These are phyloP conservation scores for Leucophenga varia DNA, from an alignment of 1,140 invertebrate genomes.

Conservation along the genomic window DNA sequence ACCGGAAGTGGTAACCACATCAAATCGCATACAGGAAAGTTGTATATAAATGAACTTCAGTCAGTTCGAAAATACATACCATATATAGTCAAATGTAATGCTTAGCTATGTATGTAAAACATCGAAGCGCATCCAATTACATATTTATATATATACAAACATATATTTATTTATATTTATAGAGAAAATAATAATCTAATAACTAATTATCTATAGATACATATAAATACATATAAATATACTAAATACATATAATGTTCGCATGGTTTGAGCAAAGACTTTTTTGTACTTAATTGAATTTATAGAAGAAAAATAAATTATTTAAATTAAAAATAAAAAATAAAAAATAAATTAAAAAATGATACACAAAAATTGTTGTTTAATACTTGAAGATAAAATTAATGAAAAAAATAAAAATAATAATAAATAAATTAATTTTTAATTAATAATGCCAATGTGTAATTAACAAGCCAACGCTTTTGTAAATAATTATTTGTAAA, in stretches of 20 bases:
- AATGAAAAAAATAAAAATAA: no score
- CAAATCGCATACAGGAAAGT: constrained; percentile 81
- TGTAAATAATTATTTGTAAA: background rate
- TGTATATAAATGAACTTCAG: constrained; percentile 89
- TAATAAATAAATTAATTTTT: constrained; percentile 13
- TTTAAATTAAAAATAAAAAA: constrained; percentile 37
- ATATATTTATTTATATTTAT: no score
- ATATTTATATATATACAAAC: no score
- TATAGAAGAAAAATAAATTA: constrained; percentile 27
- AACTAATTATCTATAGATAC: background rate
- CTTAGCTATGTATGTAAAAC: no score
- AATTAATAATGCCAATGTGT: constrained; percentile 12
- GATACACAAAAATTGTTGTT: constrained; percentile 31
- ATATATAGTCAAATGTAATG: no score
- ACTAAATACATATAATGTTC: constrained; percentile 21
- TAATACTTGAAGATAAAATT: no score
- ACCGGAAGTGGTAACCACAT: constrained; percentile 78
- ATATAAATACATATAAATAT: background rate
- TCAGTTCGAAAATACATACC: background rate
- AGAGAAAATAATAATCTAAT: no score
- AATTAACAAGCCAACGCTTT: constrained; percentile 23
- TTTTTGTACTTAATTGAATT: constrained; percentile 29
- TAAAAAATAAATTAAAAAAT: constrained; percentile 40
- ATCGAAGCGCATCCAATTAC: no score
- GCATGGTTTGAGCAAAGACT: constrained; percentile 53